Conservation (phyloP, 1,140 invertebrate species). For the Cylas formicarius region DNA sequence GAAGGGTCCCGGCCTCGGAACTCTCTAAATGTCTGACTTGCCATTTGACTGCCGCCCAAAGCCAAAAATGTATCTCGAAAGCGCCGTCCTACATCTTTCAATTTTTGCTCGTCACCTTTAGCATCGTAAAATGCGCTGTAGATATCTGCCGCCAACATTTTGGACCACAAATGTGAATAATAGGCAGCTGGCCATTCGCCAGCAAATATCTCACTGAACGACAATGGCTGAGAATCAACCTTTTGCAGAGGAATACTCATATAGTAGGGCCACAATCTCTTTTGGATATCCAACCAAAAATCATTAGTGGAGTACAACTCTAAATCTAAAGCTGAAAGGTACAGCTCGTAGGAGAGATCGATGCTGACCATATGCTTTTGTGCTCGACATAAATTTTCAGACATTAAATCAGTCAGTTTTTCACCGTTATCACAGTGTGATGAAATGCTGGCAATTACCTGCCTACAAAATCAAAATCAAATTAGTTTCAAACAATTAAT, state of each 20-base stretch:
- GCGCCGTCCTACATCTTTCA: constrained; percentile 53
- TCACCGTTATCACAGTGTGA: constrained; percentile 68
- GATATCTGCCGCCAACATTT: constrained; percentile 83
- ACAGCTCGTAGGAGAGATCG: constrained; percentile 74
- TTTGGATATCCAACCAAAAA: constrained; percentile 74
- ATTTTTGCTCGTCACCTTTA: constrained; percentile 45
- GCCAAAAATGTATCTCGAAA: constrained; percentile 83
- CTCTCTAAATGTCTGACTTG: constrained; percentile 77
- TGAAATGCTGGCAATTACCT: constrained; percentile 60
- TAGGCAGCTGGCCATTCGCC: constrained; percentile 68
- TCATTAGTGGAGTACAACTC: constrained; percentile 68
- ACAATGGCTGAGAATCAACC: constrained; percentile 71
- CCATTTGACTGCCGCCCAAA: constrained; percentile 68
- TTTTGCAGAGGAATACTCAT: constrained; percentile 65
- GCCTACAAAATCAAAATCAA: constrained; percentile 14
- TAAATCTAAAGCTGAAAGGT: constrained; percentile 76
- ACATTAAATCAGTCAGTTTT: constrained; percentile 55
- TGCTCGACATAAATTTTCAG: constrained; percentile 56
- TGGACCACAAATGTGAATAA: constrained; percentile 71
- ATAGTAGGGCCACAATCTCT: constrained; percentile 69
- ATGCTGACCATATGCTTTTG: constrained; percentile 69
- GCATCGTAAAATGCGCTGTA: constrained; percentile 77
- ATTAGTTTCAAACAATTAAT: background rate
- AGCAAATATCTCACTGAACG: constrained; percentile 65
- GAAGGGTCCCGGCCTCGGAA: constrained; percentile 89